Evolutionary conservation across 2,888 invertebrate genomes (phyloP).

Genomic region (Hyalella azteca): DNA sequence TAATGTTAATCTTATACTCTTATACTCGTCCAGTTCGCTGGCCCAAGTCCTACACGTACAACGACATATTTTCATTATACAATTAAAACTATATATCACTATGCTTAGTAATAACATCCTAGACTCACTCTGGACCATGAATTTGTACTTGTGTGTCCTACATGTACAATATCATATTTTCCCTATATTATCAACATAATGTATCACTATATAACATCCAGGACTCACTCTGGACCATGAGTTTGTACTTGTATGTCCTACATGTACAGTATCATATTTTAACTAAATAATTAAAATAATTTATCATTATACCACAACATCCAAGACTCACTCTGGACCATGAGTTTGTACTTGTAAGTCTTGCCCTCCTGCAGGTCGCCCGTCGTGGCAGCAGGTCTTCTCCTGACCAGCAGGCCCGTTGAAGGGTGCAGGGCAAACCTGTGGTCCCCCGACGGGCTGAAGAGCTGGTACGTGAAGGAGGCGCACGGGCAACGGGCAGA

Average conservation of each 20-base stretch:
- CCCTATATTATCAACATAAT: background rate
- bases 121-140: conserved; percentile 53
- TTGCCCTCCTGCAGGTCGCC: conserved; percentile 39
- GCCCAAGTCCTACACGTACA: too few species aligned
- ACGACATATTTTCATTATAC: too few species aligned
- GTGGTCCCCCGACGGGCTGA: conserved; percentile 46
- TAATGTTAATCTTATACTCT: too few species aligned
- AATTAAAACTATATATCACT: too few species aligned
- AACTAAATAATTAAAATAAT: background rate
- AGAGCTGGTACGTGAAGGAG: conserved; percentile 59
- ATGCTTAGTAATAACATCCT: too few species aligned
- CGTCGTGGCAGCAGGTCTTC: background rate
- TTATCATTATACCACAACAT: conserved; percentile 9
- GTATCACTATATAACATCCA: background rate
- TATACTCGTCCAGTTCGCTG: too few species aligned
- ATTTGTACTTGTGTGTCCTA: background rate
- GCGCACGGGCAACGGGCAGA: conserved; percentile 61
- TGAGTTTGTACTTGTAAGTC: conserved; percentile 54
- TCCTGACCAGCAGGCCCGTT: conserved; percentile 50
- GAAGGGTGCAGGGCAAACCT: conserved; percentile 45
- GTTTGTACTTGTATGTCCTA: background rate
- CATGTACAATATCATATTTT: background rate
- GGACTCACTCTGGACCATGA: conserved; percentile 54
- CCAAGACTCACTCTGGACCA: conserved; percentile 52
- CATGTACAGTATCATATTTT: background rate